Conservation (phyloP, 2,888 invertebrate genomes). For the Spilarctia lutea region DNA sequence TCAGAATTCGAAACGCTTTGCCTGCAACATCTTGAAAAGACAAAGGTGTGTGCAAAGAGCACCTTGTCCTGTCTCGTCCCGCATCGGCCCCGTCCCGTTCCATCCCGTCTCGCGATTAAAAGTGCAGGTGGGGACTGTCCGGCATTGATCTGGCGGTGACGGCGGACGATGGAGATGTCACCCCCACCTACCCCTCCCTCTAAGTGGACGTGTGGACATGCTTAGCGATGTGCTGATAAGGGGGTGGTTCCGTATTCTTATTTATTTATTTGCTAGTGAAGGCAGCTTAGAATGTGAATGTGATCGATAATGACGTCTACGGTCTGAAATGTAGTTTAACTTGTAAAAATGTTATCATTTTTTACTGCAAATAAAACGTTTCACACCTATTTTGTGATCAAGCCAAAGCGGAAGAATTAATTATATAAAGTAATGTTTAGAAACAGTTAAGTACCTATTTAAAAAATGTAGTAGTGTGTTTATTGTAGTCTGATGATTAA, state of each 20-base stretch:
- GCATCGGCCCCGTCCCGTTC: constrained; percentile 43
- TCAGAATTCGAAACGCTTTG: constrained; percentile 16
- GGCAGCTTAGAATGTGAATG: constrained; percentile 29
- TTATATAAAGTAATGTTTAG: too few species aligned
- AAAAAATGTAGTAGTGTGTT: not conserved
- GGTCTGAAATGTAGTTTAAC: not conserved
- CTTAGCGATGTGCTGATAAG: constrained; percentile 81
- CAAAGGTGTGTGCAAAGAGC: constrained; percentile 55
- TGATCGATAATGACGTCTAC: constrained; percentile 7
- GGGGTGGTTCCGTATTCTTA: constrained; percentile 61
- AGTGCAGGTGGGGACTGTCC: constrained; percentile 84
- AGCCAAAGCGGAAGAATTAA: not conserved
- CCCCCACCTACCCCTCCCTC: constrained; percentile 48
- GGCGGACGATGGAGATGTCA: constrained; percentile 77
- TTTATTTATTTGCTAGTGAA: constrained; percentile 50
- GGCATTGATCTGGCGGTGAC: constrained; percentile 84
- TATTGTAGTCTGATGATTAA: not conserved
- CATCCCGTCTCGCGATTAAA: constrained; percentile 72
- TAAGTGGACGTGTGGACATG: constrained; percentile 76
- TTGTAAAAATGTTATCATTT: not conserved
- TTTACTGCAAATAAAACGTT: not conserved
- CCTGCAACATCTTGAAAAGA: constrained; percentile 47
- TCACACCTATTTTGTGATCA: not conserved
- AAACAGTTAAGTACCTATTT: too few species aligned
- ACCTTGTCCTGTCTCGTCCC: constrained; percentile 33